Conservation (phyloP, 2,113 vertebrate genomes). For the Sylvietta virens region DNA sequence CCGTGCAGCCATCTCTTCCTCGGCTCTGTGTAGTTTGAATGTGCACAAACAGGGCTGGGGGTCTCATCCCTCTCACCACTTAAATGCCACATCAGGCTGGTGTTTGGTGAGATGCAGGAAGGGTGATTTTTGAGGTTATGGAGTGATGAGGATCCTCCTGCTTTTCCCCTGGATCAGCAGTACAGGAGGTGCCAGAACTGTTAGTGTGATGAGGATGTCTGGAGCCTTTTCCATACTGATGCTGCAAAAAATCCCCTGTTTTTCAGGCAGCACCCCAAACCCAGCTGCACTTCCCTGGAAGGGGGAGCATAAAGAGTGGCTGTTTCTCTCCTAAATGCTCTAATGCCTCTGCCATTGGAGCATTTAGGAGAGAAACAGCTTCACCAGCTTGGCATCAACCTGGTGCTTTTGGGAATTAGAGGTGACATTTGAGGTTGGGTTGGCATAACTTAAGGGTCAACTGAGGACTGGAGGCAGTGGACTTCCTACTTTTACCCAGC, state of each 20-base stretch:
- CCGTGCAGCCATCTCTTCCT: background rate
- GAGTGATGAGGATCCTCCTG: background rate
- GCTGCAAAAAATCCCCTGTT: rapidly evolving
- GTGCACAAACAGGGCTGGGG: background rate
- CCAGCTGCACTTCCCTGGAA: background rate
- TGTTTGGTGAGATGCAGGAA: background rate
- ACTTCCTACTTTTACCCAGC: background rate
- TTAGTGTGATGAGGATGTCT: background rate
- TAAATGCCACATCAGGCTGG: background rate
- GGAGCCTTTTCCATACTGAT: background rate
- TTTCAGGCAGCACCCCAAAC: background rate
- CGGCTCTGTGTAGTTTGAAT: background rate
- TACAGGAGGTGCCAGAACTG: background rate
- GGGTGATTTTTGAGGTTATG: background rate
- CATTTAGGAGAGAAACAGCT: background rate
- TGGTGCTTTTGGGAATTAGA: background rate
- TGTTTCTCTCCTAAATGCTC: too few relatives aligned
- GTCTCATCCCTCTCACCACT: background rate
- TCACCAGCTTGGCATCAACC: rapidly evolving
- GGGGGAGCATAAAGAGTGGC: background rate
- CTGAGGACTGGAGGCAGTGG: background rate
- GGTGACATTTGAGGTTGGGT: background rate
- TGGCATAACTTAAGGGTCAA: background rate
- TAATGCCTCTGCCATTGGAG: background rate
- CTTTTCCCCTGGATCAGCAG: background rate